phyloP scores from a whole-genome alignment of 2,888 invertebrate species.

The Automeris io region DNA sequence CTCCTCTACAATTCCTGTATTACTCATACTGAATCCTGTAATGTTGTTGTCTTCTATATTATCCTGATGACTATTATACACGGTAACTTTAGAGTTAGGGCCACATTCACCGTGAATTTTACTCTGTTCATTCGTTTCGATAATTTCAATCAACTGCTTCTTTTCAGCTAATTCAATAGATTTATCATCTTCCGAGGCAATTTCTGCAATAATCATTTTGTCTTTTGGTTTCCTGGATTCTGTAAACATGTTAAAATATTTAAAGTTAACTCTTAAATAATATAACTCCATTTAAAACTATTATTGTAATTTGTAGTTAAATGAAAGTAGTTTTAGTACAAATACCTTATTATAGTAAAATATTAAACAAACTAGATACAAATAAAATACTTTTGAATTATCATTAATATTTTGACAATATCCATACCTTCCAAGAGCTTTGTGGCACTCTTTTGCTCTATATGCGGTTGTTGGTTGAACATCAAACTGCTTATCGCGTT shows the following conservation, averaged over 20 bases:
- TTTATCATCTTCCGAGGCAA: slow-evolving; percentile 23
- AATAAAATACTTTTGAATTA: not conserved
- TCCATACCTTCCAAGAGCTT: slow-evolving; percentile 34
- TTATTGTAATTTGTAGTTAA: no score
- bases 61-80: not conserved
- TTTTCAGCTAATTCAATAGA: slow-evolving; percentile 25
- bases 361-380: no score
- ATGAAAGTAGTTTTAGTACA: no score
- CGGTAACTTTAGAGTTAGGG: slow-evolving; percentile 6
- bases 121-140: slow-evolving; percentile 32
- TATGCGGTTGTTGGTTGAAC: slow-evolving; percentile 39
- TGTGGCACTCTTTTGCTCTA: slow-evolving; percentile 23
- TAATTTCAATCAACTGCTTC: slow-evolving; percentile 52
- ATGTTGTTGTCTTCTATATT: slow-evolving; percentile 3
- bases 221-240: slow-evolving; percentile 24
- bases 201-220: slow-evolving; percentile 27
- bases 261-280: no score
- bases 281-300: no score
- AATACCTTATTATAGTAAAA: not conserved
- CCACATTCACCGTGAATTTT: slow-evolving; percentile 18
- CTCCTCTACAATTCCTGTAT: slow-evolving; percentile 26
- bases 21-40: not conserved
- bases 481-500: slow-evolving; percentile 45
- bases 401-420: not conserved
- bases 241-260: slow-evolving; percentile 12